phyloP scores from a whole-genome alignment of 1,140 invertebrate species.

The Hyles vespertilio region DNA sequence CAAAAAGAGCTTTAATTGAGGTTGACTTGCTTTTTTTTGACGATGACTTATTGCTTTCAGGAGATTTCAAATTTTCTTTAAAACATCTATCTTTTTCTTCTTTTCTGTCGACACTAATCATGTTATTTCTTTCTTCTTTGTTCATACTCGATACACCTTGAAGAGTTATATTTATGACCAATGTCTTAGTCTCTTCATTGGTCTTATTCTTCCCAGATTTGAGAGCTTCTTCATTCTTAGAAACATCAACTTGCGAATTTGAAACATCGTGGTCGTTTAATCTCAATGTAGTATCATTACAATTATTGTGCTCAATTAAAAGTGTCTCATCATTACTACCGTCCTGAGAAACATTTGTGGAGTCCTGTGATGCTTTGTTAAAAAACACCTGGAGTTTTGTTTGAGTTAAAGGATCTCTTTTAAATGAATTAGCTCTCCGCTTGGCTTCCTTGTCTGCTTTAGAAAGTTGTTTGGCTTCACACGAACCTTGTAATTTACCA shows the following conservation, averaged over 20 bases:
- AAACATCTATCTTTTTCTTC: constrained; percentile 12
- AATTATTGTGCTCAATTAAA: constrained; percentile 50
- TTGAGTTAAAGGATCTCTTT: constrained; percentile 56
- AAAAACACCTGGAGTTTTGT: constrained; percentile 61
- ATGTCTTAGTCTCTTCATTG: constrained; percentile 36
- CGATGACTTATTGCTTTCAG: constrained; percentile 34
- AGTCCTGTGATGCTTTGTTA: constrained; percentile 37
- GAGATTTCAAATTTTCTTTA: constrained; percentile 7
- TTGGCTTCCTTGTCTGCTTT: constrained; percentile 61
- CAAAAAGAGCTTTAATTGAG: constrained; percentile 68
- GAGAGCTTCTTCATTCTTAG: constrained; percentile 2
- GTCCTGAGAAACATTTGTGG: constrained; percentile 26
- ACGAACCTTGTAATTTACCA: constrained; percentile 36
- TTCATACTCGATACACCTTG: constrained; percentile 46
- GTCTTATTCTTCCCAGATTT: background rate
- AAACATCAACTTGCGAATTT: background rate
- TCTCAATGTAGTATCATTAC: constrained; percentile 50
- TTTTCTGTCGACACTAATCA: constrained; percentile 13
- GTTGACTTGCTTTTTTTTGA: constrained; percentile 43
- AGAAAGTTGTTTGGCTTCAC: constrained; percentile 36
- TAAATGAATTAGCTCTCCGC: constrained; percentile 64
- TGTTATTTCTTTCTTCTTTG: constrained; percentile 15
- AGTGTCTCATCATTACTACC: constrained; percentile 50
- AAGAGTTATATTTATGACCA: constrained; percentile 65
- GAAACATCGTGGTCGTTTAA: constrained; percentile 21